Percentiles rank a stretch among this genome's conserved stretches.
Conservation (phyloP, 2,113 vertebrate species). For the Phrynosoma platyrhinos region DNA sequence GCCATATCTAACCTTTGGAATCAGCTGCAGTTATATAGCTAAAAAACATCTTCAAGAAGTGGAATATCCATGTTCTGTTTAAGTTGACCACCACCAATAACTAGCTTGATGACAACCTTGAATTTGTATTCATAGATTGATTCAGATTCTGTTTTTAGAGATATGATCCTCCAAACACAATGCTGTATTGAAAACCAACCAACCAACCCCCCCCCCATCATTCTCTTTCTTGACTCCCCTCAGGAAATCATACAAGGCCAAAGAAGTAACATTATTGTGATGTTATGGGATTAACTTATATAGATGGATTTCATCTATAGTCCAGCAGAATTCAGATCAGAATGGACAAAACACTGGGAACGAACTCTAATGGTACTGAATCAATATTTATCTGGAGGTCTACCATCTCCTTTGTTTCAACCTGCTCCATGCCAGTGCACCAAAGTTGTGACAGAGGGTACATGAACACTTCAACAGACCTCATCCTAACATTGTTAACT, state of each 20-base stretch:
- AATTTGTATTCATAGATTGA: neutral
- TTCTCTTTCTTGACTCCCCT: neutral
- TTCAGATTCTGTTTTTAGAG: neutral
- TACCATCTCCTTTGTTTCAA: no score
- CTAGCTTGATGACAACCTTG: neutral
- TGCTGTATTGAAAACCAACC: neutral
- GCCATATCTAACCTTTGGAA: neutral
- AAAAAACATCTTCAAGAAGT: neutral
- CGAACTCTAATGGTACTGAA: neutral
- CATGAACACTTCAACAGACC: no score
- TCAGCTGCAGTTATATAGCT: fast-evolving
- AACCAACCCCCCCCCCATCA: no score
- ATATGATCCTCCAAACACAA: neutral
- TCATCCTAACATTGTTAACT: no score
- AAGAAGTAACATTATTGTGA: neutral
- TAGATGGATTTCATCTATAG: neutral
- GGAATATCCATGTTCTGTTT: neutral
- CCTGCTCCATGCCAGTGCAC: no score
- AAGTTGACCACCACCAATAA: neutral
- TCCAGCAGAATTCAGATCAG: neutral
- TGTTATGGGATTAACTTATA: neutral
- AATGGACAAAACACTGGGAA: neutral
- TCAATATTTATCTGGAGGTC: no score
- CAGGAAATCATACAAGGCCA: neutral
- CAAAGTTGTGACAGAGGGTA: no score